Evolutionary conservation across 2,888 invertebrate genomes (phyloP), one percentile per base, ranked within the genome.

Genomic region (Aphidoletes aphidimyza): DNA sequence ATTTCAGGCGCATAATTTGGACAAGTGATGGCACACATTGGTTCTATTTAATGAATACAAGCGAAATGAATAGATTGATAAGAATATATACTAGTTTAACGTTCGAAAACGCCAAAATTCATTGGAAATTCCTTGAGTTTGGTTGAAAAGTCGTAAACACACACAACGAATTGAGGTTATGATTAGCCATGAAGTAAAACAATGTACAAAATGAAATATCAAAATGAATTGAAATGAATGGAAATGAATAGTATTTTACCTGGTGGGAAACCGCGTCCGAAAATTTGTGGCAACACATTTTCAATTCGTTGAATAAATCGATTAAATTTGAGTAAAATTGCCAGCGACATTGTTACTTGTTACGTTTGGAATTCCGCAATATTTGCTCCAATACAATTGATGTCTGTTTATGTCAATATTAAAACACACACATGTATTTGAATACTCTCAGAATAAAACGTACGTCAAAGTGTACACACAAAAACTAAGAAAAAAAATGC

Each of bases 201-300:
- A 3, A 26, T 54, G 54, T 8, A 54, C 3, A 54, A 54, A 54
- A 11, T 8, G 6, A 22, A 54, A 22, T 22, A 54, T 47, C 17
- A 9, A n/a, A n/a, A 42, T 42, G 42, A 9, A 6, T 42, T 42
- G 42, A n/a, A n/a, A n/a, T n/a, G n/a, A n/a, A n/a, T n/a, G n/a
- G n/a, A n/a, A n/a, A n/a, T n/a, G 47, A 47, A 47, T 17, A 36
- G 8, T 19, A n/a, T 37, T 17, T 78, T 88, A 92, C 92, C 91
- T 89, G 92, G 91, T 47, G 91, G 91, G 87, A 89, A 90, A 86
- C 89, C 88, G 83, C 88, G 89, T 0, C 89, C 88, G 45, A 92
- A 89, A 39, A 89, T 86, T 49, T 86, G 84, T 0, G 85, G 84
- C 6, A 88, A 59, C 22, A 84, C 84, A 86, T 88, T 87, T 87